phyloP scores from a whole-genome alignment of 2,888 invertebrate genomes.

The Macaria liturata region DNA sequence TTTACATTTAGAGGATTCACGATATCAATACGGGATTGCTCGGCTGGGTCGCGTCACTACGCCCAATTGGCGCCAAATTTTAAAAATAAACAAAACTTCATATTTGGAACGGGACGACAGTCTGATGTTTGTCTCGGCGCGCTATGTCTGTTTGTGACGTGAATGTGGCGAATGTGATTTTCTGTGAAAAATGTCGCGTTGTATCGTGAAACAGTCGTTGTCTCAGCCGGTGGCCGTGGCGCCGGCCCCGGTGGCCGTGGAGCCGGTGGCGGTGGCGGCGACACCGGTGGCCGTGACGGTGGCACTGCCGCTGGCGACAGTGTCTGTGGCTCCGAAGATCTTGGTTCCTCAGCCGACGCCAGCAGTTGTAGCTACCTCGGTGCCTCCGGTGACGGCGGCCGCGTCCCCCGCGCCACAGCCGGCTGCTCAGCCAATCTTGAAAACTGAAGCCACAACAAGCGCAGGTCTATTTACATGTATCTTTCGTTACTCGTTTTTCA shows the following conservation, averaged over 20 bases:
- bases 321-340: constrained; percentile 48
- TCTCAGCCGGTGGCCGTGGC: constrained; percentile 51
- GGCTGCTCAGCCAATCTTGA: constrained; percentile 39
- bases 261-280: constrained; percentile 41
- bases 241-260: constrained; percentile 41
- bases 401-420: constrained; percentile 47
- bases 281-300: constrained; percentile 50
- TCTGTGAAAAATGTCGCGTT: constrained; percentile 67
- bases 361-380: constrained; percentile 41
- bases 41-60: constrained; percentile 61
- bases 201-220: constrained; percentile 77
- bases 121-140: constrained; percentile 73
- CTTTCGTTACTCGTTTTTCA: background rate
- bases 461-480: constrained; percentile 49
- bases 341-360: constrained; percentile 39
- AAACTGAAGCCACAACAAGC: constrained; percentile 43
- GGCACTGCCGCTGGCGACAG: constrained; percentile 26
- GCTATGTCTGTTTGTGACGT: constrained; percentile 40
- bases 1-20: constrained; percentile 25
- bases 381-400: constrained; percentile 43
- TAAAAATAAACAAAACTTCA: constrained; percentile 80
- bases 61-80: constrained; percentile 77
- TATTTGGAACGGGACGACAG: constrained; percentile 78
- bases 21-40: constrained; percentile 48
- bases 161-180: constrained; percentile 59